phyloP scores from a whole-genome alignment of 2,888 invertebrate genomes.

The Teinopalpus imperialis region DNA sequence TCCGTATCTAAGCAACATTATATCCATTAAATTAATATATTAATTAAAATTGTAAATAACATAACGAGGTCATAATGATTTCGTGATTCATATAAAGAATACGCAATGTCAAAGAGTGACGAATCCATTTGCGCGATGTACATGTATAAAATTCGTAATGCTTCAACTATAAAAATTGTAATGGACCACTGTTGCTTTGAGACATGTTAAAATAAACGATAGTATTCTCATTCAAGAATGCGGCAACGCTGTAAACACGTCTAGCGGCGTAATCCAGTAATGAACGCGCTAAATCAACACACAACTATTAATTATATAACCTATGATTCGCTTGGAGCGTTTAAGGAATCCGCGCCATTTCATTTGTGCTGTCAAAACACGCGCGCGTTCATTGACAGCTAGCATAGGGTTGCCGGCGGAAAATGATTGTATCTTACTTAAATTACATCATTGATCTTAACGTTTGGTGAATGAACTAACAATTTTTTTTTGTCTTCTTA shows the following conservation, averaged over 20 bases:
- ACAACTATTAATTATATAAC: slow-evolving; percentile 39
- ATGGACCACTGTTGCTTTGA: slow-evolving; percentile 1
- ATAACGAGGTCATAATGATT: no score
- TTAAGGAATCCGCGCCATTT: slow-evolving; percentile 39
- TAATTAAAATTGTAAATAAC: no score
- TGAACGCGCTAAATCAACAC: slow-evolving; percentile 32
- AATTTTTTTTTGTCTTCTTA: background rate
- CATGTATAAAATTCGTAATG: slow-evolving; percentile 15
- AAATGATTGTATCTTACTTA: background rate
- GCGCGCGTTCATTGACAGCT: slow-evolving; percentile 41
- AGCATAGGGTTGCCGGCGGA: slow-evolving; percentile 32
- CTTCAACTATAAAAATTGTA: slow-evolving; percentile 29
- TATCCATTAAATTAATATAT: no score
- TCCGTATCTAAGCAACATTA: no score
- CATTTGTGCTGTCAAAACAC: slow-evolving; percentile 47
- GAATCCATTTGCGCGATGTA: background rate
- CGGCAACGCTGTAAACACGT: slow-evolving; percentile 34
- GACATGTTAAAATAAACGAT: slow-evolving; percentile 28
- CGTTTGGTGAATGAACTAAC: background rate
- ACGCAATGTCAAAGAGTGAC: background rate
- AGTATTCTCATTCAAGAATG: slow-evolving; percentile 36
- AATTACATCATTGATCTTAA: slow-evolving; percentile 3
- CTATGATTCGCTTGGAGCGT: slow-evolving; percentile 35
- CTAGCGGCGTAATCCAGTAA: slow-evolving; percentile 31
- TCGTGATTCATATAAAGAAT: no score